Base-by-base conservation (phyloP, 2,113 vertebrate species). In the Theropithecus gelada region DNA sequence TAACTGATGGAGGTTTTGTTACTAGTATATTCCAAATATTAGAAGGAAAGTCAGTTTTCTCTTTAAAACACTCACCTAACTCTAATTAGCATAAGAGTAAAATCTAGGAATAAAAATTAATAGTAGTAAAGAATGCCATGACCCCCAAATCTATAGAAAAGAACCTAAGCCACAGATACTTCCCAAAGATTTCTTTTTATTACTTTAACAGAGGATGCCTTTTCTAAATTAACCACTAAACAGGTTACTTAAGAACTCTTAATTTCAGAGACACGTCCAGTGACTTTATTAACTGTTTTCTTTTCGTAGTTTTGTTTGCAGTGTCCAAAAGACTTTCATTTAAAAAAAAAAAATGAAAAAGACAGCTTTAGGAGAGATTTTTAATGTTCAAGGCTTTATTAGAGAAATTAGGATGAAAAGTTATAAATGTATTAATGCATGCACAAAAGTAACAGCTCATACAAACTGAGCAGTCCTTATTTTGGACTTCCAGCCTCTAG, bases 251-350 rank as follows among this genome's bases (percentile, higher is more conserved):
- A 76, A 83, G 70, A 87, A 81, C 22, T 85, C 0, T 90, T 88
- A 55, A 94, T 72, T 97, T 22, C 30, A 93, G 83, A 82, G 79
- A 82, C 35, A 66, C 9, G 13, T 18, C 45, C 43, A n/a, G 13
- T 96, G 66, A 66, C 30, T 90, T 86, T 73, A n/a, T 81, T 25
- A 64, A 43, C 45, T 83, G 18, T 90, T 97, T 94, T 23, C 45
- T 88, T 94, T 86, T 94, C 40, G 6, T 93, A 55, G 57, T 76
- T 90, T 90, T 93, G 18, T 78, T 91, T 83, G 22, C 25, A 79
- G 11, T 72, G 32, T 52, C 48, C 66, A 87, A 32, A 81, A 12
- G 4, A 81, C 61, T 35, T 38, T 94, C 89, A 48, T 72, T 64
- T 45, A 52, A 73, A 79, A 70, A 13, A 13, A 16, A 40, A 32